These are phyloP conservation scores for Ploceus nigricollis DNA, from an alignment of 2,113 vertebrate genomes.

Conservation along the genomic window DNA sequence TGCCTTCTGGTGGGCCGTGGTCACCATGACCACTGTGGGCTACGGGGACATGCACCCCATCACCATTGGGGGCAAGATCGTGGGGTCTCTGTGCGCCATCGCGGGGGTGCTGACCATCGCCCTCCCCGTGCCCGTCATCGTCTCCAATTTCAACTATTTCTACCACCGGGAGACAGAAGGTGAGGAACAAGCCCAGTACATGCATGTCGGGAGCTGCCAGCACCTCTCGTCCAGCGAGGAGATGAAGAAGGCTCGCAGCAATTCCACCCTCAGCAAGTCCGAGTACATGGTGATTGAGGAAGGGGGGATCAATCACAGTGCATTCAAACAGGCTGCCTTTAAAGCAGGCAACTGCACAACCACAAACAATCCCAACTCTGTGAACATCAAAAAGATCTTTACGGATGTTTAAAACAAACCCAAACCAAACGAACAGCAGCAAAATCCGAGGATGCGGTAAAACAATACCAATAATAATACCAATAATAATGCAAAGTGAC, in stretches of 20 bases:
- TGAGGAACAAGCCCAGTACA: slow-evolving; percentile 95
- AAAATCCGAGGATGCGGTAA: not conserved
- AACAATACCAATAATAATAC: not conserved
- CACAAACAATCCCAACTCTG: slow-evolving; percentile 89
- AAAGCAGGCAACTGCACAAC: slow-evolving; percentile 78
- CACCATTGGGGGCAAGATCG: slow-evolving; percentile 97
- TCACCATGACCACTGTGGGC: slow-evolving; percentile 98
- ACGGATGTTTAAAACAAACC: slow-evolving; percentile 85
- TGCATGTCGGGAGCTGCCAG: slow-evolving; percentile 94
- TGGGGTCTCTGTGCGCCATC: slow-evolving; percentile 94
- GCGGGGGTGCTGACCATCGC: slow-evolving; percentile 96
- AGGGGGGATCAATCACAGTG: slow-evolving; percentile 82
- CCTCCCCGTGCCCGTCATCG: slow-evolving; percentile 94
- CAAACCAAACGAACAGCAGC: not conserved
- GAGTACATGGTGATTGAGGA: slow-evolving; percentile 98
- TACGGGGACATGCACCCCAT: slow-evolving; percentile 98
- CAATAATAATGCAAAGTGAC: slow-evolving; percentile 47
- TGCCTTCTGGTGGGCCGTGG: slow-evolving; percentile 99
- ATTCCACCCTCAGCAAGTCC: slow-evolving; percentile 93
- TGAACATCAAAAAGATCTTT: slow-evolving; percentile 95
- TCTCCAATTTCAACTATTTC: slow-evolving; percentile 99
- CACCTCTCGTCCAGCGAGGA: slow-evolving; percentile 88
- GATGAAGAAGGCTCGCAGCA: slow-evolving; percentile 86
- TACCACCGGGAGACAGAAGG: slow-evolving; percentile 96
- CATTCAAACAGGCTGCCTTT: slow-evolving; percentile 90